Evolutionary conservation across 1,140 invertebrate genomes (phyloP), one percentile per base, ranked within the genome.

Genomic region (Ceratina japonica): DNA sequence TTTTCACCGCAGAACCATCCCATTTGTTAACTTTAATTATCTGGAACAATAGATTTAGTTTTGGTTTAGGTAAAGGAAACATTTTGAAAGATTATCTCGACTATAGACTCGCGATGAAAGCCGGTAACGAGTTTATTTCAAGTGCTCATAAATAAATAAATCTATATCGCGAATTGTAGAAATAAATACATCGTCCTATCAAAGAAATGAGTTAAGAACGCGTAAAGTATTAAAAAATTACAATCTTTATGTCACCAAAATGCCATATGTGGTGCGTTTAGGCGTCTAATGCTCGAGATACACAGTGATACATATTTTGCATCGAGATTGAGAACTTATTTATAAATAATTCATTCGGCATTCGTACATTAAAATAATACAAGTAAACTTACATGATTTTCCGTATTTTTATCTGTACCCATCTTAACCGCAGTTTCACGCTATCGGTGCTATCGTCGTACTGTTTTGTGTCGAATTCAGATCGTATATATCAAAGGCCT

Each of bases 1-100:
- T 99, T 93, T 99, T 99, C 1, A 99, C 96, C 8, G 98, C 98
- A 80, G 96, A 96, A 27, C 97, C 97, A 93, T 99, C 99, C 99
- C 99, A 99, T 94, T 99, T 99, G 93, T 99, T 98, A 56, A 99
- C 96, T 94, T 97, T 98, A 16, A 98, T 95, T 89, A 93, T 91
- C 95, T 96, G 89, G 27, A 86, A 82, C 15, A 85, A 54, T 58
- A 66, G 22, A 4, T 18, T 24, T 1, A 18, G 20, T 59, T 65
- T 44, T 8, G 37, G n/a, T 15, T 68, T 56, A 10, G 3, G 16
- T 18, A 56, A 20, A 37, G 2, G 66, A 54, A 24, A 10, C 0
- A 52, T 54, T 24, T 63, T 49, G 18, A 44, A 62, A 8, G 7
- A 27, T 27, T 37, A 51, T 7, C 61, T 31, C 5, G 10, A 7